Evolutionary conservation across 2,888 invertebrate genomes (phyloP).

Genomic region (Philonicus albiceps): DNA sequence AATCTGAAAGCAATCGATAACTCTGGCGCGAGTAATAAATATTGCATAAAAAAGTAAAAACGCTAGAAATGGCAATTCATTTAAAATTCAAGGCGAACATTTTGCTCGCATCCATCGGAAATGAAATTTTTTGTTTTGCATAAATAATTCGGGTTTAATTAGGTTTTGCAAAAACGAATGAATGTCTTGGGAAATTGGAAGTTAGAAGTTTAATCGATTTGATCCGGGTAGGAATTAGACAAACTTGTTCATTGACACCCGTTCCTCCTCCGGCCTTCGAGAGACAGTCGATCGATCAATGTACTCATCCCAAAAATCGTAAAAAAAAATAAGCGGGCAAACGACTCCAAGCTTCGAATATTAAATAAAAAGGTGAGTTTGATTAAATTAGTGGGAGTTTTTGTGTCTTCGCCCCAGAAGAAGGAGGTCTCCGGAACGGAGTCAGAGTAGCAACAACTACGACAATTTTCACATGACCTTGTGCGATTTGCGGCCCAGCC

Average conservation of each 20-base stretch:
- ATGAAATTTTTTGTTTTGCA: not conserved
- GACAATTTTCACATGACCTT: not conserved
- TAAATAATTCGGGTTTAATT: not conserved
- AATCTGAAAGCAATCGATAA: not conserved
- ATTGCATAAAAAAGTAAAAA: not conserved
- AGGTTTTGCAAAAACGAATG: not conserved
- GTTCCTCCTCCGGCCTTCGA: not conserved
- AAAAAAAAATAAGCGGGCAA: not conserved
- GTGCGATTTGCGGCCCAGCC: not conserved
- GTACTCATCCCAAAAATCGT: not conserved
- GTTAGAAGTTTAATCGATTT: not conserved
- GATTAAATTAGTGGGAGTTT: not conserved
- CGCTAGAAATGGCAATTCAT: not conserved
- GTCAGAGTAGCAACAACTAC: not conserved
- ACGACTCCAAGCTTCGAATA: not conserved
- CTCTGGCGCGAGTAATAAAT: not conserved
- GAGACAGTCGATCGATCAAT: not conserved
- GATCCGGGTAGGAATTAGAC: not conserved
- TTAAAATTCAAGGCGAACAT: not conserved
- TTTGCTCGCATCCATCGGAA: not conserved
- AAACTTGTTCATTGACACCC: not conserved
- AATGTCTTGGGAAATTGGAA: not conserved
- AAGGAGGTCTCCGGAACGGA: not conserved
- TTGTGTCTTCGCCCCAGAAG: not conserved
- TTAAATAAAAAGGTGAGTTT: not conserved